phyloP scores from a whole-genome alignment of 2,888 invertebrate species.

The Ethmia dodecea region DNA sequence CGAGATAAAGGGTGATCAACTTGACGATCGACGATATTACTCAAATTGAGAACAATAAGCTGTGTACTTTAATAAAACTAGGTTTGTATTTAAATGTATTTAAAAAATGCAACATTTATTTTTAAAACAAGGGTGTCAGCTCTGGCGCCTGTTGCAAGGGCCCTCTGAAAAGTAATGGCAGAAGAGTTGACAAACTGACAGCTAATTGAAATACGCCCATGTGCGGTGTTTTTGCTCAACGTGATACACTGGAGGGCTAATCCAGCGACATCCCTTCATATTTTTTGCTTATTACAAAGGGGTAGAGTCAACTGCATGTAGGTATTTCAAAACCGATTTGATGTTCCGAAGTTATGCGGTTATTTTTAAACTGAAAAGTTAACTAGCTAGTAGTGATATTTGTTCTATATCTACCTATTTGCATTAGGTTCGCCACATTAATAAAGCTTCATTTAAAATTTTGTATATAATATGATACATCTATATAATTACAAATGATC shows the following conservation, averaged over 20 bases:
- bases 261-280: slow-evolving; percentile 50
- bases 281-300: slow-evolving; percentile 48
- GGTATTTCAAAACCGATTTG: slow-evolving; percentile 39
- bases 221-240: slow-evolving; percentile 63
- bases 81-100: no score
- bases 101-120: slow-evolving; percentile 12
- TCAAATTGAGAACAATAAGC: no score
- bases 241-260: slow-evolving; percentile 57
- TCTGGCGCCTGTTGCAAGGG: slow-evolving; percentile 26
- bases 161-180: slow-evolving; percentile 37
- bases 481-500: no score
- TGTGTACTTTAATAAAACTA: no score
- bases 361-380: no score
- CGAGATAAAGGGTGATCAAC: no score
- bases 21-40: no score
- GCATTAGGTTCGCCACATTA: no score
- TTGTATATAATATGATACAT: no score
- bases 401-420: no score
- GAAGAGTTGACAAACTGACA: slow-evolving; percentile 72
- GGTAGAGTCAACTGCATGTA: slow-evolving; percentile 46
- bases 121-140: slow-evolving; percentile 14
- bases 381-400: no score
- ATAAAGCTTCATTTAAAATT: no score
- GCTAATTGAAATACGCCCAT: slow-evolving; percentile 76
- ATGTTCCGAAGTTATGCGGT: slow-evolving; percentile 21